Base-by-base conservation (phyloP, 2,888 invertebrate genomes). In the Subacronicta megacephala region DNA sequence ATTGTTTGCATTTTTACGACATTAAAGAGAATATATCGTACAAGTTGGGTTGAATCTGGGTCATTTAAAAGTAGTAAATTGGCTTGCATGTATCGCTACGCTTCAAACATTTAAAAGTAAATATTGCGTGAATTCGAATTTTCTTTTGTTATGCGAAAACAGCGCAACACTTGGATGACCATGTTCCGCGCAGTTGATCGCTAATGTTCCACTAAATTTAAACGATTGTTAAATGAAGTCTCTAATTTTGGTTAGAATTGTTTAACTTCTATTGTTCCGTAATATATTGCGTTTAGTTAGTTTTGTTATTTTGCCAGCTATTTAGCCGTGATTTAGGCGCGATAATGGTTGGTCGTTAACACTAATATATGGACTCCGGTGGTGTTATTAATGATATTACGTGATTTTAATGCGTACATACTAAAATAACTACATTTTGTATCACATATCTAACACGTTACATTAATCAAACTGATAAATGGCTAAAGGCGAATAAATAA, bases 201-300 rank as follows among this genome's bases (percentile, higher is more conserved):
- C 62, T 76, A 80, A 82, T 80, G 76, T 71, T 50, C 63, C 72
- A 77, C 72, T 77, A 75, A 80, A 81, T 76, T 79, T 72, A 73
- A 78, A 77, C 73, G 75, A 80, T 81, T 81, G 81, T 75, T 75
- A 75, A 82, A 76, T 81, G 74, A 75, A 74, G 77, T 81, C 75
- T 77, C 77, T 78, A 78, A 82, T 78, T 80, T 78, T 62, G 72
- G 79, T 76, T 68, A 74, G 63, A 70, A 75, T 74, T 75, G 80
- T 77, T 80, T 56, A 65, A 70, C 66, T 67, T 68, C 74, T 66
- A 77, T 80, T 81, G 80, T 80, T 72, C 47, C 13, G 59, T 61
- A 66, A 72, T 62, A 59, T 59, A 72, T 59, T 55, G 60, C 59
- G 60, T 69, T 77, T 69, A 68, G 70, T 58, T 66, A 66, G 70